These are phyloP conservation scores for Mungos mungo DNA, from an alignment of 2,113 vertebrate genomes.

Conservation along the genomic window DNA sequence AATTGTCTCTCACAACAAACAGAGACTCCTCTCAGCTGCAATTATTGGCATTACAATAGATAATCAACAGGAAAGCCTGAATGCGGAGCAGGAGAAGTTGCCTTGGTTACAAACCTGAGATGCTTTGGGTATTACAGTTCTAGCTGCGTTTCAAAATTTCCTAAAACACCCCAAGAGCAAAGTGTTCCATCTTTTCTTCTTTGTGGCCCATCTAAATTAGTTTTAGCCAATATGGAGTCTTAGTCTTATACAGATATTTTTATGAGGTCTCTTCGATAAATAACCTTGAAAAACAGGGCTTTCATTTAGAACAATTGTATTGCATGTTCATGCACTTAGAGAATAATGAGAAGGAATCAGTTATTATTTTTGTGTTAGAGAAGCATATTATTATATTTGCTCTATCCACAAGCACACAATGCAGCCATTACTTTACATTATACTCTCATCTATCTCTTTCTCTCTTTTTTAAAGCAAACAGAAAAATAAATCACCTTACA, in stretches of 20 bases:
- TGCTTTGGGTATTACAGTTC: neutral
- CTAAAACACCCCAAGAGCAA: slow-evolving; percentile 7
- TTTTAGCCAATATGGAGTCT: neutral
- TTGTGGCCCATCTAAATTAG: neutral
- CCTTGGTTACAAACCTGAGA: slow-evolving; percentile 85
- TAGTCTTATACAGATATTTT: neutral
- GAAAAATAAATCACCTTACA: slow-evolving; percentile 34
- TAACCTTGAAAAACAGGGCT: neutral
- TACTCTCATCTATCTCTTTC: neutral
- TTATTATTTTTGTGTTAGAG: neutral
- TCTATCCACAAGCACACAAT: neutral
- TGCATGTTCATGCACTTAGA: neutral
- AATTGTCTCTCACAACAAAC: slow-evolving; percentile 88
- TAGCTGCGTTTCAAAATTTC: slow-evolving; percentile 38
- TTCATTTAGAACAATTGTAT: neutral
- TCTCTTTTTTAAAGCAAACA: slow-evolving; percentile 24
- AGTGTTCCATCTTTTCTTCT: slow-evolving; percentile 19
- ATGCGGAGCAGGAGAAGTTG: slow-evolving; percentile 79
- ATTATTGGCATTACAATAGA: slow-evolving; percentile 87
- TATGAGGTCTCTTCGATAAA: slow-evolving; percentile 36
- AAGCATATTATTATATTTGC: slow-evolving; percentile 22
- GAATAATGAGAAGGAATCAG: slow-evolving; percentile 44
- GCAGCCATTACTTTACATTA: slow-evolving; percentile 20
- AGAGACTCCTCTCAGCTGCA: slow-evolving; percentile 85
- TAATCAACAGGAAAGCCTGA: slow-evolving; percentile 84